Percentiles rank a stretch among this genome's conserved stretches.
Conservation (phyloP, 1,140 invertebrate species). For the Drosophila subpulchrella region DNA sequence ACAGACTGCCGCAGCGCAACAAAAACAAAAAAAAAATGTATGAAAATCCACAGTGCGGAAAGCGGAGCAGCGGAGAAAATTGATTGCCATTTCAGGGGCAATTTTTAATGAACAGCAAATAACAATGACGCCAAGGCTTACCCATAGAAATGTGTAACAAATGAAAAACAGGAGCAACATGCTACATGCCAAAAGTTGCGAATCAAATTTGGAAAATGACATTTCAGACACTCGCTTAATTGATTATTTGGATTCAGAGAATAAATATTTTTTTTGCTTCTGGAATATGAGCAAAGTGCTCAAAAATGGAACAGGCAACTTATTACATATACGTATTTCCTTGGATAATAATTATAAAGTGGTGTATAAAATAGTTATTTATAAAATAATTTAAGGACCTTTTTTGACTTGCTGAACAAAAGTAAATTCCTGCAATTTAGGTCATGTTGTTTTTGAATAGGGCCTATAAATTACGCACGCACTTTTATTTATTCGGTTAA, state of each 20-base stretch:
- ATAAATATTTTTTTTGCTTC: constrained; percentile 5
- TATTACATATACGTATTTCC: too few species aligned
- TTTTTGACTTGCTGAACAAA: too few species aligned
- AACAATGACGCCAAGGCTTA: constrained; percentile 49
- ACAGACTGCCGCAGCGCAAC: constrained; percentile 37
- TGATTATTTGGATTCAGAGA: constrained; percentile 38
- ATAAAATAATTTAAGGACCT: too few species aligned
- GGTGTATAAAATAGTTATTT: too few species aligned
- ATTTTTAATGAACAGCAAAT: constrained; percentile 80
- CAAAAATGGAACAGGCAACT: background rate
- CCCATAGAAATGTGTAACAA: constrained; percentile 33
- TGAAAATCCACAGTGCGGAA: constrained; percentile 7
- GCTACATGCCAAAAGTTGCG: constrained; percentile 20
- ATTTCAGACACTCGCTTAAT: constrained; percentile 45
- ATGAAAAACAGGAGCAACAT: constrained; percentile 16
- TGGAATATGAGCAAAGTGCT: background rate
- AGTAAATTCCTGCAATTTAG: too few species aligned
- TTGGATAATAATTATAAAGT: too few species aligned
- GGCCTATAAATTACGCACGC: background rate
- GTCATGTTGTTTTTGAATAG: background rate
- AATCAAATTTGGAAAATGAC: constrained; percentile 25
- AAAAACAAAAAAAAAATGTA: constrained; percentile 15
- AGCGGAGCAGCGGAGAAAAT: constrained; percentile 36
- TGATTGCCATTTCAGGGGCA: constrained; percentile 76
- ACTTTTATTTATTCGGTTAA: background rate